Conservation (phyloP, 2,113 vertebrate genomes). For the Clinocottus analis region DNA sequence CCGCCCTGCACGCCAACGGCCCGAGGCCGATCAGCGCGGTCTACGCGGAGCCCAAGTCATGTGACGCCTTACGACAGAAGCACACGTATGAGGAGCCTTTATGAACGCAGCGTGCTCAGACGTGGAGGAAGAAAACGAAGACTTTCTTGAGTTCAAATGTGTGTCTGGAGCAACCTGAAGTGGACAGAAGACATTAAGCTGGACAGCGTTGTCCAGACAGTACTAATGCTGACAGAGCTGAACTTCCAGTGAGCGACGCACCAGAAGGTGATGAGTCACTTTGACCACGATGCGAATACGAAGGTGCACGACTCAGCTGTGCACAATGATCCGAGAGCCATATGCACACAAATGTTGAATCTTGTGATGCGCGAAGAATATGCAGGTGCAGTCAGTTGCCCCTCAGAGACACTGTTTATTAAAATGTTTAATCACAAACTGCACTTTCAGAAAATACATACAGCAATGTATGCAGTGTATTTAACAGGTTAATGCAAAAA, state of each 20-base stretch:
- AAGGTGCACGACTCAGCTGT: slow-evolving; percentile 8
- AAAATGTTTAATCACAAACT: slow-evolving; percentile 64
- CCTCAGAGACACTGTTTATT: slow-evolving; percentile 54
- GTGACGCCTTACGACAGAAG: slow-evolving; percentile 50
- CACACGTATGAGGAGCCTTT: slow-evolving; percentile 81
- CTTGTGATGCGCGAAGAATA: slow-evolving; percentile 38
- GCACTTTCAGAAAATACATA: slow-evolving; percentile 71
- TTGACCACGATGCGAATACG: slow-evolving; percentile 2
- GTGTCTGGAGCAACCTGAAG: slow-evolving; percentile 31
- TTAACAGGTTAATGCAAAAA: slow-evolving; percentile 49
- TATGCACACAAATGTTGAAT: slow-evolving; percentile 11
- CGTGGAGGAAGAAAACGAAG: neutral
- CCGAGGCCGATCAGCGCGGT: slow-evolving; percentile 39
- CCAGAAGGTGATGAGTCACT: slow-evolving; percentile 37
- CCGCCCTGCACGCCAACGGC: slow-evolving; percentile 29
- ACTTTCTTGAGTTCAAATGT: slow-evolving; percentile 15
- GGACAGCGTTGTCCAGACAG: slow-evolving; percentile 38
- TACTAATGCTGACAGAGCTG: slow-evolving; percentile 29
- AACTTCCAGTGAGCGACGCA: slow-evolving; percentile 1
- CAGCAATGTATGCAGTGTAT: slow-evolving; percentile 36
- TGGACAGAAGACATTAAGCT: slow-evolving; percentile 21
- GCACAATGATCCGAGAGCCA: slow-evolving; percentile 38
- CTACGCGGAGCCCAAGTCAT: slow-evolving; percentile 69
- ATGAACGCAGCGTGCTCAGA: slow-evolving; percentile 52
- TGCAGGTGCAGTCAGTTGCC: slow-evolving; percentile 11